Base-by-base conservation (phyloP, 2,797 vertebrate genomes). In the Masticophis lateralis region DNA sequence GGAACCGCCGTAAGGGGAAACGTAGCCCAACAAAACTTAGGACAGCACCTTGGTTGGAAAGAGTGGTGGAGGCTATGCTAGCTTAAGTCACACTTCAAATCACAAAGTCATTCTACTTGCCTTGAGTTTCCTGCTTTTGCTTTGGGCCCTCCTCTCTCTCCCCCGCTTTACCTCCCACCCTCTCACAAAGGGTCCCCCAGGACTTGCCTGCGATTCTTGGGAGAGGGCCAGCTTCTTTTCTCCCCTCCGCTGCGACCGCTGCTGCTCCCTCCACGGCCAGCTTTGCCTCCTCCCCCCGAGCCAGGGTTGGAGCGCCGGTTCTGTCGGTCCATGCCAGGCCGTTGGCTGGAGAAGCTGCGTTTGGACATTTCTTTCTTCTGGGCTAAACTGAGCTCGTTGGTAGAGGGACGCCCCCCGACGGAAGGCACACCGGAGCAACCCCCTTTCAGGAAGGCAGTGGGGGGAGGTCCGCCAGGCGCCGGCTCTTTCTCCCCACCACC, bases 321-420 rank as follows among this genome's bases (percentile, higher is more conserved):
- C 96, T 99, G 99, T n/a, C 99, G 97, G 90, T 99, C 99, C 98
- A 99, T 99, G 92, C 98, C 98, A 0, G 99, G 99, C 59, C 99
- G 98, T 97, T 99, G 99, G 95, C 98, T 99, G 0, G 99, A 99
- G 96, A 99, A 99, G 97, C 99, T 99, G 94, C 99, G 98, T 96
- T 99, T 99, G 95, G 98, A 97, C 94, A 97, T 92, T 97, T 98
- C 98, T 96, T 98, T 98, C 96, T 98, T 98, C 97, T 98, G 98
- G 94, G 98, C 96, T 91, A 97, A 96, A 90, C 95, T 97, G 92
- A 97, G 92, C 18, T 97, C 97, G 0, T 63, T 61, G 90, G 5
- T 66, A 25, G 92, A 28, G 10, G 92, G 79, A 51, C 92, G 92
- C 28, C 90, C 94, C 56, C 96, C 4, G 93, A 96, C 11, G 56